Base-by-base conservation (phyloP, 2,888 invertebrate genomes). In the Elysia crispata region DNA sequence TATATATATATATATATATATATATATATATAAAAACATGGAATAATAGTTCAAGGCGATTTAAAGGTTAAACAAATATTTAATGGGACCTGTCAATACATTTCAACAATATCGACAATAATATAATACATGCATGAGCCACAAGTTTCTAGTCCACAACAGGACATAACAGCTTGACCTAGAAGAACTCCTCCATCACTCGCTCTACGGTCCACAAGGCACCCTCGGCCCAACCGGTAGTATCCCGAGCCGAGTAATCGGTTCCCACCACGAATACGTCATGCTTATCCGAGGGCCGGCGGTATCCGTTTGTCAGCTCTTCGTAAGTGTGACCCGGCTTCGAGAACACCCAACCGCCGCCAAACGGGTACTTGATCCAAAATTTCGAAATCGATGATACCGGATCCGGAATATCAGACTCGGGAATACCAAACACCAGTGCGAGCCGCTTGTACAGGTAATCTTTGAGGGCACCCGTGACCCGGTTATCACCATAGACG, bases 301-400 rank as follows among this genome's bases (percentile, higher is more conserved):
- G 78, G 13, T 72, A 25, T 25, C 30, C 62, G 11, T 30, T 30
- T 5, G 8, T 62, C 25, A 78, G 62, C 28, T 78, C 78, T 25
- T 78, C 30, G 15, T 1, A 64, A 5, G 54, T 30, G 33, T 62
- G 72, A 6, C 78, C 78, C 1, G 70, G 57, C 30, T 31, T 60
- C 33, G 49, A 72, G 0, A 72, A 31, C n/a, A 15, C 49, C 70
- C 70, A 78, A 1, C 30, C 62, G 28, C 78, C 57, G 8, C 78
- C 78, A n/a, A 64, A 78, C 28, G 78, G 78, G 41, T 78, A 78
- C 0, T 23, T 5, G 11, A 23, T 15, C 78, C 72, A 78, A 49
- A 72, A 78, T 30, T 72, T 23, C 0, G 72, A 33, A 8, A 25
- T 0, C 0, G 49, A 30, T 6, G 49, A 25, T 0, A 49, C 13